Conservation (phyloP, 2,888 invertebrate species). For the Andricus quercusramuli region DNA sequence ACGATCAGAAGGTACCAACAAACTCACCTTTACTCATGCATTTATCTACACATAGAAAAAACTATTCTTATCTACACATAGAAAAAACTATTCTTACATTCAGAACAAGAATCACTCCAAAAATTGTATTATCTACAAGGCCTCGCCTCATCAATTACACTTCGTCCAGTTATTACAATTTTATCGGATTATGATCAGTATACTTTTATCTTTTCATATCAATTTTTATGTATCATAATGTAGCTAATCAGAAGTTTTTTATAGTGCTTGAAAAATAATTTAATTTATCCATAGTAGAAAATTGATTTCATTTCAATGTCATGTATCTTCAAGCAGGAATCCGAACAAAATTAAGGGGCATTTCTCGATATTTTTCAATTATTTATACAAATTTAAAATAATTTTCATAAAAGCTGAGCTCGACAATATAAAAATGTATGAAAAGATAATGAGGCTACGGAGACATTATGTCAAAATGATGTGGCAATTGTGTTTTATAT, state of each 20-base stretch:
- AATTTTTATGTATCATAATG: background rate
- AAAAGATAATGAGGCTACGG: too few species aligned
- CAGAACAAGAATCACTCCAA: background rate
- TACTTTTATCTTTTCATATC: background rate
- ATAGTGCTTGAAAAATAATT: background rate
- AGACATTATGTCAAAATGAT: too few species aligned
- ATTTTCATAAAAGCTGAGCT: too few species aligned
- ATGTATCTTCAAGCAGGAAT: too few species aligned
- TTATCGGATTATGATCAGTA: background rate
- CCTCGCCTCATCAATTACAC: background rate
- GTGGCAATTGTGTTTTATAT: too few species aligned
- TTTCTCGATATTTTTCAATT: too few species aligned
- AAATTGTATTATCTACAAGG: background rate
- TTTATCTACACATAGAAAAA: background rate
- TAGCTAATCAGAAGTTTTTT: background rate
- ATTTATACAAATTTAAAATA: too few species aligned
- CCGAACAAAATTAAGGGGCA: too few species aligned
- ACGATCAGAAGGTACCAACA: slow-evolving; percentile 20
- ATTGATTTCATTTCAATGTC: too few species aligned
- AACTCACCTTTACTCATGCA: background rate
- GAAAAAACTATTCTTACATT: background rate
- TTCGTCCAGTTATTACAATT: background rate
- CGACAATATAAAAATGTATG: too few species aligned
- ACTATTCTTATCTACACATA: background rate
- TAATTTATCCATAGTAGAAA: too few species aligned